phyloP scores from a whole-genome alignment of 2,888 invertebrate species.

The Archips crataeganus region DNA sequence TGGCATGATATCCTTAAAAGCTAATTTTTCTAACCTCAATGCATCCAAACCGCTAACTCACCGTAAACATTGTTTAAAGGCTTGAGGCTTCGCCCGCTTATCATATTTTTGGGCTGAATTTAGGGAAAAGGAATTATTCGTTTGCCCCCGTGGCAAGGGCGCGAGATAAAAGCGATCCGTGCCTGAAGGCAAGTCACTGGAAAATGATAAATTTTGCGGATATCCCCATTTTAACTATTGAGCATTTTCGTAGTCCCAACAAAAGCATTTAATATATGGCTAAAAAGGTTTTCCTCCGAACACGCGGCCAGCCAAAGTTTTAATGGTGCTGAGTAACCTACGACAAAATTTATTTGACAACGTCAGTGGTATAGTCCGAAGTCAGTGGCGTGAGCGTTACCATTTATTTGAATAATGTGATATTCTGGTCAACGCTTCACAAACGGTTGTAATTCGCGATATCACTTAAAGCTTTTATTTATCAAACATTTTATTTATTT shows the following conservation, averaged over 20 bases:
- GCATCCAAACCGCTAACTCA: conserved; percentile 35
- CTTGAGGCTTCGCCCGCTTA: conserved; percentile 50
- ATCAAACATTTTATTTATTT: no score
- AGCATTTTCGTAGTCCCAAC: conserved; percentile 50
- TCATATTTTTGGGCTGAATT: conserved; percentile 51
- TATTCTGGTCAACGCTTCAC: background rate
- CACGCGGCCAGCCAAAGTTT: conserved; percentile 33
- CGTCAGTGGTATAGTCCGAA: conserved; percentile 37
- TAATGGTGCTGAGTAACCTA: conserved; percentile 36
- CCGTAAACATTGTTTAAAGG: conserved; percentile 39
- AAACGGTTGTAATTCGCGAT: background rate
- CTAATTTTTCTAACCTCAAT: conserved; percentile 16
- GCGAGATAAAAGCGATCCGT: conserved; percentile 57
- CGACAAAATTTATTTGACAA: conserved; percentile 36
- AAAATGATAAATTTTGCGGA: conserved; percentile 62
- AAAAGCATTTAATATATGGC: conserved; percentile 42
- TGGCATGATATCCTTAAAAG: conserved; percentile 11
- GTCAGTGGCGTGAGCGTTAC: conserved; percentile 12
- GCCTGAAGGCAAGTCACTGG: conserved; percentile 56
- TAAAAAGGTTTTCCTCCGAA: conserved; percentile 40
- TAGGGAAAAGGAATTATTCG: conserved; percentile 55
- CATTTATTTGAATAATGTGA: conserved; percentile 5
- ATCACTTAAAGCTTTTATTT: no score
- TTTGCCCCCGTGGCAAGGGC: conserved; percentile 48
- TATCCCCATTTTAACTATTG: conserved; percentile 56